Evolutionary conservation across 1,140 invertebrate species (phyloP).

Genomic region (Temnothorax longispinosus): DNA sequence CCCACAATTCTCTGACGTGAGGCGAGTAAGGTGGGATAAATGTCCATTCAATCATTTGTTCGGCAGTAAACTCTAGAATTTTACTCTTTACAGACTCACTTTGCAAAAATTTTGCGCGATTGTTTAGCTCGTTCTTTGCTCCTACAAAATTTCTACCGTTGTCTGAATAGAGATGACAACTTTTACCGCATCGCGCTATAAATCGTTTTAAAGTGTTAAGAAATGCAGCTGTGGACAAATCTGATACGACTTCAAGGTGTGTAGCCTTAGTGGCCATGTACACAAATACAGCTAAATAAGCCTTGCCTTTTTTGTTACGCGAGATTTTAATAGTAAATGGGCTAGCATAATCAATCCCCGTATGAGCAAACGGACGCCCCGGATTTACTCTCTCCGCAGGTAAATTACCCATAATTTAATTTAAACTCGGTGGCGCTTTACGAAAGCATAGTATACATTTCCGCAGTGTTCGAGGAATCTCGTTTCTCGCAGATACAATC

Average conservation of each 20-base stretch:
- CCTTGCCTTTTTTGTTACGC: not conserved
- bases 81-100: not conserved
- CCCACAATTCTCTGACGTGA: not conserved
- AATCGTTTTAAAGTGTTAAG: not conserved
- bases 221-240: not conserved
- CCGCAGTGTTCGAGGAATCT: not conserved
- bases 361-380: not conserved
- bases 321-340: not conserved
- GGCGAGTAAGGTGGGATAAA: constrained; percentile 26
- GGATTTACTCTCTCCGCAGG: not conserved
- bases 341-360: not conserved
- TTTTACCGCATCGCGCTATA: not conserved
- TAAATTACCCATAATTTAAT: not conserved
- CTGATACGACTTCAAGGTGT: not conserved
- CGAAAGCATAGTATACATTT: not conserved
- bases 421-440: not conserved
- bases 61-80: not conserved
- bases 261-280: not conserved
- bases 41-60: not conserved
- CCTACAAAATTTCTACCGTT: constrained; percentile 2
- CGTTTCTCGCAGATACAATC: not conserved
- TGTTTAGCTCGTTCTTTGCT: not conserved
- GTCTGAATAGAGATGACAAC: not conserved
- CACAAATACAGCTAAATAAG: not conserved
- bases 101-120: not conserved